Base-by-base conservation (phyloP, 2,113 vertebrate species). In the Dipodomys spectabilis region DNA sequence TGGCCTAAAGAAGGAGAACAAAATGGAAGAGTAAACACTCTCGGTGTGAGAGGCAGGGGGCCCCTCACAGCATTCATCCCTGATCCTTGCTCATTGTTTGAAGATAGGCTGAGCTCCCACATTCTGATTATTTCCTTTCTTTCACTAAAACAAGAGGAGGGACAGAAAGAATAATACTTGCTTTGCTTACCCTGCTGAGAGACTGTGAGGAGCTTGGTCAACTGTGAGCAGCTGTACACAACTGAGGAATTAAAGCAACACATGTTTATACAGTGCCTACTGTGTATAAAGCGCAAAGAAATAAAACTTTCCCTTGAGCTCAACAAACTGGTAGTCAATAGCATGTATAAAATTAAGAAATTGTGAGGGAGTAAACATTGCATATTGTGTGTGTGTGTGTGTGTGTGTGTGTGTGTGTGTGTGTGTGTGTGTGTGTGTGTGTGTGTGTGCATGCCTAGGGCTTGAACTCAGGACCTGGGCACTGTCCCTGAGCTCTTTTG, bases 61-160 rank as follows among this genome's bases (percentile, higher is more conserved):
- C 2, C 25, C 83, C 77, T 27, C n/a, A 69, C n/a, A 25, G 27
- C 49, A 87, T 82, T 95, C 45, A 90, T 19, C 25, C 9, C 18
- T 69, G 69, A 69, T 32, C 82, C 57, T 92, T 87, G 62, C 45
- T 65, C 71, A 86, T 57, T 78, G 39, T 91, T 94, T 68, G 82
- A 84, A 78, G 44, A 7, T 35, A 45, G 22, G 27, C 35, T 92
- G 88, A 92, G 53, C 35, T 68, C 65, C 32, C 2, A 45, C 73
- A 57, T 83, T 89, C 39, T 20, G 25, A 93, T 71, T 20, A 72
- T 62, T 87, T 82, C 28, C n/a, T 69, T 81, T 91, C 68, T 86
- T 89, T 80, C 75, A 73, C 74, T 86, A 89, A 95, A 77, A 89
- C 28, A 94, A 73, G 71, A 73, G 23, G 65, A 86, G 30, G 8